phyloP scores from a whole-genome alignment of 1,140 invertebrate species.

The Sminthurides bifidus region DNA sequence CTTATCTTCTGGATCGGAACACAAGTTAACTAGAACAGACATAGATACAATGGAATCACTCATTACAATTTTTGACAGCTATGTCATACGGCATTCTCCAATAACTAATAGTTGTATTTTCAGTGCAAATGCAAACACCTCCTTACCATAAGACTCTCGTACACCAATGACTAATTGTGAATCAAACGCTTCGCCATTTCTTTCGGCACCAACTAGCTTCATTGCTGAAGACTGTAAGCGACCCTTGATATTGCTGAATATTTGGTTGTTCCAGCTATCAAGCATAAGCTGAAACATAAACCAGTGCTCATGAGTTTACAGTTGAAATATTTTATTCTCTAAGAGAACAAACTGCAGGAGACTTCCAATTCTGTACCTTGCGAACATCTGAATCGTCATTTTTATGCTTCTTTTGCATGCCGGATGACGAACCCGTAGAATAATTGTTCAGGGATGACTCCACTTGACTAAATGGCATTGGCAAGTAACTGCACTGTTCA shows the following conservation, averaged over 20 bases:
- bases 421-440: constrained; percentile 40
- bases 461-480: constrained; percentile 85
- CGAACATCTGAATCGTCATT: constrained; percentile 80
- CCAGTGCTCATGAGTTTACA: constrained; percentile 9
- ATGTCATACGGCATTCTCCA: neutral
- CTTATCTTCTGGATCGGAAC: constrained; percentile 82
- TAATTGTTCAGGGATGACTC: constrained; percentile 60
- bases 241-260: constrained; percentile 91
- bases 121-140: constrained; percentile 1
- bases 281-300: constrained; percentile 68
- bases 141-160: constrained; percentile 78
- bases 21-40: constrained; percentile 73
- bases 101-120: neutral
- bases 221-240: constrained; percentile 90
- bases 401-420: constrained; percentile 57
- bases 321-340: neutral
- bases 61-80: neutral
- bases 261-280: constrained; percentile 94
- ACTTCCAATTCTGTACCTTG: constrained; percentile 42
- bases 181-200: constrained; percentile 95
- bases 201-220: constrained; percentile 89
- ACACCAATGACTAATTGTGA: constrained; percentile 94
- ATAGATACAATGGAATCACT: constrained; percentile 22
- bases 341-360: constrained; percentile 5
- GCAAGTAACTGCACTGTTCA: constrained; percentile 90